These are phyloP conservation scores for Apamea epomidion DNA, from an alignment of 2,888 invertebrate species.

Conservation along the genomic window DNA sequence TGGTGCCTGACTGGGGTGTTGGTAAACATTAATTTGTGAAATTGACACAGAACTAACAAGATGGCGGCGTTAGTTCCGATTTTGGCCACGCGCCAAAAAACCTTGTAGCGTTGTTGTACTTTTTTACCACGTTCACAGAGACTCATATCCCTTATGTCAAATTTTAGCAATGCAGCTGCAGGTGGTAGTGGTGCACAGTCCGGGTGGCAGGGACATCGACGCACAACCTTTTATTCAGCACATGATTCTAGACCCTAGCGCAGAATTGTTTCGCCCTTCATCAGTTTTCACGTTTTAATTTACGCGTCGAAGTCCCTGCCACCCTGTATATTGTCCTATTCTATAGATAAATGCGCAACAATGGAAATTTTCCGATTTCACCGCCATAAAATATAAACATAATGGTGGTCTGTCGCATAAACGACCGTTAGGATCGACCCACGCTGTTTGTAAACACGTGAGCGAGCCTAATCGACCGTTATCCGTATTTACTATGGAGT, in stretches of 20 bases:
- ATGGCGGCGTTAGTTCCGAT: too few relatives aligned
- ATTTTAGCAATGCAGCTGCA: neutral
- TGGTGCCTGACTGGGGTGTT: too few relatives aligned
- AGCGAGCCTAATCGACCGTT: neutral
- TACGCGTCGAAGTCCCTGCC: neutral
- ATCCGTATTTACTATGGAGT: neutral
- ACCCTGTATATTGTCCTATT: neutral
- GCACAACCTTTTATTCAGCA: too few relatives aligned
- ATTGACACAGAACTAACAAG: too few relatives aligned
- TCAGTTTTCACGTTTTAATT: neutral
- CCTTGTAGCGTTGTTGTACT: neutral
- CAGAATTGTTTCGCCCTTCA: neutral
- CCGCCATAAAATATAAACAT: neutral
- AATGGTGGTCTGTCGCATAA: neutral
- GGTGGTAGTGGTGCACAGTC: neutral
- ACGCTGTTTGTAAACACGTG: conserved; percentile 16
- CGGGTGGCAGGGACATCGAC: too few relatives aligned
- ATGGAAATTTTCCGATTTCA: neutral
- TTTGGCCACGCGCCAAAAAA: neutral
- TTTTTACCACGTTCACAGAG: neutral
- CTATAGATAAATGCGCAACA: neutral
- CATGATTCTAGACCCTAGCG: too few relatives aligned
- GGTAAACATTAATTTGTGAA: too few relatives aligned
- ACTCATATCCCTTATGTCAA: neutral
- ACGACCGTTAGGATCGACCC: neutral